These are phyloP conservation scores for Rhabdomys pumilio DNA, from an alignment of 2,797 vertebrate genomes.

Conservation along the genomic window DNA sequence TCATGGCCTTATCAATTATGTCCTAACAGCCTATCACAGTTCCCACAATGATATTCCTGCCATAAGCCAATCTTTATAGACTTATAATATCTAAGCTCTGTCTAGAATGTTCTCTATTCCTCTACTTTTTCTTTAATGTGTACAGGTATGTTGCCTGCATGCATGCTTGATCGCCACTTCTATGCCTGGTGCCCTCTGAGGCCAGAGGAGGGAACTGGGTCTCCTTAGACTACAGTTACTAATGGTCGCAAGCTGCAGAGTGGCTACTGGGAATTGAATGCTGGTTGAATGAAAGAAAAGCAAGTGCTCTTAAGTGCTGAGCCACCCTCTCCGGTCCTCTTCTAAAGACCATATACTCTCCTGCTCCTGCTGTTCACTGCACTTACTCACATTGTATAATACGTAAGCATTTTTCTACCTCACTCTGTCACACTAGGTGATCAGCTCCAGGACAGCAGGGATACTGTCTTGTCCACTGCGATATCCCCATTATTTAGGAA, in stretches of 20 bases:
- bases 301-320: neutral
- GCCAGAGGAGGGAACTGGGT: neutral
- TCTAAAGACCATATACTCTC: neutral
- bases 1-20: no score
- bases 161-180: no score
- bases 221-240: neutral
- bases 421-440: neutral
- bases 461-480: neutral
- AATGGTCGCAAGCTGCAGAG: neutral
- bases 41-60: neutral
- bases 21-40: neutral
- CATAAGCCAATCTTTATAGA: neutral
- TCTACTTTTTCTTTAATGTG: neutral
- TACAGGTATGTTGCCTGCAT: neutral
- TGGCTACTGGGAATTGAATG: neutral
- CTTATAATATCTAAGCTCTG: neutral
- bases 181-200: neutral
- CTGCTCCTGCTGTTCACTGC: neutral
- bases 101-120: neutral
- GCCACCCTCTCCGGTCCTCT: neutral
- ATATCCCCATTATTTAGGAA: conserved; percentile 3
- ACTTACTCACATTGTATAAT: neutral
- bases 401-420: neutral
- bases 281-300: neutral
- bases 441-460: neutral